A percentile compares a stretch with the other conserved stretches of the same genome.
Conservation (phyloP, 2,797 vertebrate genomes). For the Mus spretus region DNA sequence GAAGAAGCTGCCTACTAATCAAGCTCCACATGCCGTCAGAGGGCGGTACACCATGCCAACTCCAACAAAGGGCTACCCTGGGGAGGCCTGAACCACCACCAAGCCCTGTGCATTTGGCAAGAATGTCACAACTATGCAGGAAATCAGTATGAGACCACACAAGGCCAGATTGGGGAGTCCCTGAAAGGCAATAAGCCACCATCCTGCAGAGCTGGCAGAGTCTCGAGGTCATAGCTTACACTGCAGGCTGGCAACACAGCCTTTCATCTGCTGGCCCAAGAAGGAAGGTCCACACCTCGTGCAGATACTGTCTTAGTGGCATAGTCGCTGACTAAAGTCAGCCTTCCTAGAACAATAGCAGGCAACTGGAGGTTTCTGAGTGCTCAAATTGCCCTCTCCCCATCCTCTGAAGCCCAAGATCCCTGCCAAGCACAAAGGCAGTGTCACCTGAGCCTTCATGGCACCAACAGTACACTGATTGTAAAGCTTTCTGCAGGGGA, state of each 20-base stretch:
- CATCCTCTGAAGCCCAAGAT: not conserved
- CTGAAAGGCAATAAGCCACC: constrained; percentile 59
- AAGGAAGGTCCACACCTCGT: not conserved
- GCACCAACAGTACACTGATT: not conserved
- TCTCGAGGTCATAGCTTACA: constrained; percentile 24
- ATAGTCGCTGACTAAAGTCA: not conserved
- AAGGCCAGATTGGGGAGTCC: constrained; percentile 61
- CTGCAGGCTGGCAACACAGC: not conserved
- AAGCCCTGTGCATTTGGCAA: constrained; percentile 37
- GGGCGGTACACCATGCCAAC: not conserved
- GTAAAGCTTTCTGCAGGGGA: not conserved
- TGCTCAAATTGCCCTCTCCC: not conserved
- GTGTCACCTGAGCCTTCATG: not conserved
- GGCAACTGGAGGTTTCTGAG: not conserved
- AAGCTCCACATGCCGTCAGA: not conserved
- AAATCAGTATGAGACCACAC: not conserved
- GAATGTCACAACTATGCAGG: not conserved
- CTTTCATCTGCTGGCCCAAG: not conserved
- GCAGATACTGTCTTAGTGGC: not conserved
- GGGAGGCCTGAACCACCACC: not conserved
- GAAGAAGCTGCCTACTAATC: not conserved
- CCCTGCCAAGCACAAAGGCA: constrained; percentile 15
- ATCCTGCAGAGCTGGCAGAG: not conserved
- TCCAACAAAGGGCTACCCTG: not conserved
- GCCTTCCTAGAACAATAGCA: not conserved